Percentiles rank a stretch among this genome's conserved stretches.
These are phyloP conservation scores for Dasyornis broadbenti DNA, from an alignment of 2,113 vertebrate species.

Conservation along the genomic window DNA sequence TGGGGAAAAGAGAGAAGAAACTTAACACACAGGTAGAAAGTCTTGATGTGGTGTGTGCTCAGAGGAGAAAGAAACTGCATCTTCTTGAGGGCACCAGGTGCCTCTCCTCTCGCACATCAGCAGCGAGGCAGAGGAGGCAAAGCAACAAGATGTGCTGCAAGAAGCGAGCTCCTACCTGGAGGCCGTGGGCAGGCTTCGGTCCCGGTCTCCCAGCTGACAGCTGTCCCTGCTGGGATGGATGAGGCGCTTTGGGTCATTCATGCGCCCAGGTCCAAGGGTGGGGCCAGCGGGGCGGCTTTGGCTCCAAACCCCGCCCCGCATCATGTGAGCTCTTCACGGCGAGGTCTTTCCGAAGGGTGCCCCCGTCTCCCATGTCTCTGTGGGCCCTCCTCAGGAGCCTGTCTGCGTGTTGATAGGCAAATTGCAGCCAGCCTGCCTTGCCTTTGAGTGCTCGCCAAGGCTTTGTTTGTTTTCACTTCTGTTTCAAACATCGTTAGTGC, in stretches of 20 bases:
- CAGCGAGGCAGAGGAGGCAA: neutral
- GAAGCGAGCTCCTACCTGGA: neutral
- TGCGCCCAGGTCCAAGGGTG: neutral
- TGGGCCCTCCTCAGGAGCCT: neutral
- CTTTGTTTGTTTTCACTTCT: slow-evolving; percentile 31
- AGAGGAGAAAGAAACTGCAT: neutral
- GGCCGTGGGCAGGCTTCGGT: neutral
- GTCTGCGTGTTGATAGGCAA: rapidly evolving
- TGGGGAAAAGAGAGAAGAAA: neutral
- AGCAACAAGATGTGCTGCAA: neutral
- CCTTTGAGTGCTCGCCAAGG: neutral
- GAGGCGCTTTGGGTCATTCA: neutral
- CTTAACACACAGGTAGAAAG: neutral
- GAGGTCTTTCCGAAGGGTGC: neutral
- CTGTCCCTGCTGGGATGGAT: neutral
- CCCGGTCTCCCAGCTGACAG: neutral
- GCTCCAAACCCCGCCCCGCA: neutral
- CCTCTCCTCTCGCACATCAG: neutral
- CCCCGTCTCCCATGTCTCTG: neutral
- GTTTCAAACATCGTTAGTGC: slow-evolving; percentile 4
- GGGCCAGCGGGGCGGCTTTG: neutral
- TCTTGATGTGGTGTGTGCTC: neutral
- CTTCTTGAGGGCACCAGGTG: neutral
- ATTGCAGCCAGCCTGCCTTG: neutral
- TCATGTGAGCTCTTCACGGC: neutral